These are phyloP conservation scores for Bufotes viridis DNA, from an alignment of 2,797 vertebrate genomes.

Conservation along the genomic window DNA sequence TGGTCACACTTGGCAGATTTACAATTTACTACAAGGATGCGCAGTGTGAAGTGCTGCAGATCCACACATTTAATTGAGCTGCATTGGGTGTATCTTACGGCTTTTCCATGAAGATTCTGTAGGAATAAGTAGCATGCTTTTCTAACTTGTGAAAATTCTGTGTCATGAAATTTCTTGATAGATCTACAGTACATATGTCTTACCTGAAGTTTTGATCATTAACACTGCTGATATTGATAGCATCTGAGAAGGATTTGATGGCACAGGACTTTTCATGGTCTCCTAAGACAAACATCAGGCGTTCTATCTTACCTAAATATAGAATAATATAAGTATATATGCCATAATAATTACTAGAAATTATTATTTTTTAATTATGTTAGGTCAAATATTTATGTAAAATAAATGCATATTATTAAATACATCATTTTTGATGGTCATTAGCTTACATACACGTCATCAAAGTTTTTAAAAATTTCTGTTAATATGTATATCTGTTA, in stretches of 20 bases:
- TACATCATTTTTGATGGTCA: background rate
- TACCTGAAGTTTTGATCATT: slow-evolving; percentile 80
- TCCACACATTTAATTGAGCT: too few species aligned
- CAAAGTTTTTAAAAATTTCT: too few species aligned
- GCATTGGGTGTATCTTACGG: too few species aligned
- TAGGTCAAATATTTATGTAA: background rate
- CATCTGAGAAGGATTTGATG: slow-evolving; percentile 74
- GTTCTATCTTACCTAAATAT: slow-evolving; percentile 81
- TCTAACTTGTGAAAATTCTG: too few species aligned
- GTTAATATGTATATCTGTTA: too few species aligned
- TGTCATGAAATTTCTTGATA: background rate
- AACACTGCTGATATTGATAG: slow-evolving; percentile 74
- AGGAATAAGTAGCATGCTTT: too few species aligned
- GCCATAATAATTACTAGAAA: background rate
- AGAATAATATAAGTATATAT: background rate
- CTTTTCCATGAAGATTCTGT: too few species aligned
- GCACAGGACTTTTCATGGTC: slow-evolving; percentile 65
- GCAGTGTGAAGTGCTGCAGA: too few species aligned
- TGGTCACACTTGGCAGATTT: too few species aligned
- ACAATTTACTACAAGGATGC: too few species aligned
- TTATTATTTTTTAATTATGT: background rate
- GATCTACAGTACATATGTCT: slow-evolving; percentile 58
- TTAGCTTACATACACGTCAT: background rate
- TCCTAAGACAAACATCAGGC: slow-evolving; percentile 69
- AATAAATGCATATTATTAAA: background rate